Conservation (phyloP, 30 jellyfish, hydroid and myxozoan species). For the Aurelia aurita region DNA sequence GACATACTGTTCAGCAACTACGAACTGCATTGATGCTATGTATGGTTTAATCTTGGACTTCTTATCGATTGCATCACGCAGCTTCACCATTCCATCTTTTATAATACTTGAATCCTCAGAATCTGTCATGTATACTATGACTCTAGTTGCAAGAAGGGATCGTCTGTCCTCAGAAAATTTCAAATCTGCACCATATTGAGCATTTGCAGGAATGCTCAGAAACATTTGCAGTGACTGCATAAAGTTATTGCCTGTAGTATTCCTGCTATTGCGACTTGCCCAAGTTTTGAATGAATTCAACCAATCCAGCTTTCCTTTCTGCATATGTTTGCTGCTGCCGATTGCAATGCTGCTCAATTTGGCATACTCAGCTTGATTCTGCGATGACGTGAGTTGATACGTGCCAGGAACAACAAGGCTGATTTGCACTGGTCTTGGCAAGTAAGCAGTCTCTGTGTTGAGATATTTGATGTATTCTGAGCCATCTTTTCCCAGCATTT, state of each 20-base stretch:
- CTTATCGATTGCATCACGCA: conserved; percentile 20
- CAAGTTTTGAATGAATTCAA: conserved; percentile 41
- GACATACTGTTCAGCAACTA: conserved; percentile 56
- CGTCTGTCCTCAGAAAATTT: background rate
- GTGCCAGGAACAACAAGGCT: conserved; percentile 60
- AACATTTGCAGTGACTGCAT: conserved; percentile 21
- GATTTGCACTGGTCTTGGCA: conserved; percentile 32
- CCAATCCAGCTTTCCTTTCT: conserved; percentile 35
- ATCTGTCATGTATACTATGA: conserved; percentile 20
- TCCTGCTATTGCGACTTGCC: background rate
- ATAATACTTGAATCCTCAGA: conserved; percentile 15
- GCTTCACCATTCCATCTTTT: conserved; percentile 41
- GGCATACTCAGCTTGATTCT: conserved; percentile 21
- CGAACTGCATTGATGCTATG: conserved; percentile 44
- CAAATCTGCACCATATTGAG: conserved; percentile 9
- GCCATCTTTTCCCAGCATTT: conserved; percentile 76
- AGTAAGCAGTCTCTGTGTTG: conserved; percentile 39
- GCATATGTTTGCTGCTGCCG: conserved; percentile 8
- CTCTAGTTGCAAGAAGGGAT: conserved; percentile 18
- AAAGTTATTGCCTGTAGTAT: conserved; percentile 19
- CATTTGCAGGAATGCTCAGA: conserved; percentile 10
- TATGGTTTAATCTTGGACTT: conserved; percentile 1
- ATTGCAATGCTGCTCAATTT: conserved; percentile 28
- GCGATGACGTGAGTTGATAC: background rate
- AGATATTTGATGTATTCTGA: conserved; percentile 62